Evolutionary conservation across 2,113 vertebrate genomes (phyloP), one percentile per base, ranked within the genome.

Genomic region (Carollia perspicillata): DNA sequence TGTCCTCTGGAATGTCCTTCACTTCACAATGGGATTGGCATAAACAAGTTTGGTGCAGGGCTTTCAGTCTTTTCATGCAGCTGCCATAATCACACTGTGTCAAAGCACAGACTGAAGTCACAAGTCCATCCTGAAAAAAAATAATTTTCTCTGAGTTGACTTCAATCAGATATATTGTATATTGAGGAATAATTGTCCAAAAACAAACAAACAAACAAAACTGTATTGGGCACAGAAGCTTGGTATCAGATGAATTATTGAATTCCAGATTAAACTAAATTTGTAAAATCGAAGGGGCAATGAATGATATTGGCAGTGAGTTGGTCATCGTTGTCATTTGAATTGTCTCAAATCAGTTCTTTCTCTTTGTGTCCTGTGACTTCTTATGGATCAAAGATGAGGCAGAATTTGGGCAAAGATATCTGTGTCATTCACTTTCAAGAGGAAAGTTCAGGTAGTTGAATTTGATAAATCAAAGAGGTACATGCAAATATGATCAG

Each of bases 401-500:
- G 58, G 16, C 20, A 84, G 69, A 89, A 71, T n/a, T 40, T 74
- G 26, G 75, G 3, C 53, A 58, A 81, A 55, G 51, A n/a, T 12
- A 35, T 90, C 63, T 90, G 71, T 94, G 33, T 17, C 75, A 60
- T 30, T 75, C 35, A 72, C 7, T 84, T 89, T 9, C 18, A 58
- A 92, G 53, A 92, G 37, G 28, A 92, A 53, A 44, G 58, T 71
- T 93, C 28, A 53, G 74, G 26, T 51, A 40, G 13, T 77, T 72
- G 8, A 44, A 69, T 65, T 92, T 47, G 75, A 66, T 81, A 95
- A 81, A 75, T 93, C 33, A 88, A 71, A 95, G 68, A 91, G 44
- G 35, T n/a, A n/a, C 14, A 63, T 88, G 23, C 84, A 95, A 95
- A 66, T 81, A 26, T 9, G 90, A 8, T 79, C 72, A 89, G 26